Base-by-base conservation (phyloP, 1,140 invertebrate genomes). In the Lepidurus arcticus region DNA sequence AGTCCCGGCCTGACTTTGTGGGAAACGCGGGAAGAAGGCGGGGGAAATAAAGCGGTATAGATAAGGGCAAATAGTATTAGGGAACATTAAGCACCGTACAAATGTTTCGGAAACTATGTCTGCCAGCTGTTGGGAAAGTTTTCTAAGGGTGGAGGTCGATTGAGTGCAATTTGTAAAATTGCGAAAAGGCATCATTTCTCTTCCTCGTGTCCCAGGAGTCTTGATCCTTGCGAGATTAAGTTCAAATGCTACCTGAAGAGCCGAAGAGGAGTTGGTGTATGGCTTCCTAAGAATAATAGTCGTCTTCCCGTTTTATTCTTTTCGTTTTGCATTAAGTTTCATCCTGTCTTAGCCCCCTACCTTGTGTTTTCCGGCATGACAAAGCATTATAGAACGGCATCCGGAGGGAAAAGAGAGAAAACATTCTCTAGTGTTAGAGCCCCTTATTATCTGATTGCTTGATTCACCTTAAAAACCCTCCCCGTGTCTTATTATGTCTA, bases 341-440 rank as follows among this genome's bases (percentile, higher is more conserved):
- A n/a, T 9, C 53, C 53, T 1, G 6, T 21, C 53, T 10, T 21
- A n/a, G 13, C 5, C 9, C 21, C 53, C 53, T 1, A 65, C 21
- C 53, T 65, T 21, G 13, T 65, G 53, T 65, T n/a, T 65, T 65
- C 53, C 53, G 13, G 53, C 53, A 65, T 65, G 53, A 65, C 53
- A 65, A 65, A 65, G 53, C 53, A 16, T 65, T 47, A 4, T 65
- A 21, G 53, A 65, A 65, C 8, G 53, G 53, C 53, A 65, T 65
- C 53, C 53, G 53, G 53, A 65, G 53, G 16, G 53, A 65, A 16
- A 34, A 34, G 34, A 34, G 34, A 34, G 34, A 34, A 34, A 34
- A 34, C 34, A 34, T 34, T 34, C 34, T 34, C 34, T 34, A 34
- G 34, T 34, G 4, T 34, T 34, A 34, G 34, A 34, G 34, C 34